phyloP scores from a whole-genome alignment of 1,140 invertebrate genomes.

The Drosophila pandora region DNA sequence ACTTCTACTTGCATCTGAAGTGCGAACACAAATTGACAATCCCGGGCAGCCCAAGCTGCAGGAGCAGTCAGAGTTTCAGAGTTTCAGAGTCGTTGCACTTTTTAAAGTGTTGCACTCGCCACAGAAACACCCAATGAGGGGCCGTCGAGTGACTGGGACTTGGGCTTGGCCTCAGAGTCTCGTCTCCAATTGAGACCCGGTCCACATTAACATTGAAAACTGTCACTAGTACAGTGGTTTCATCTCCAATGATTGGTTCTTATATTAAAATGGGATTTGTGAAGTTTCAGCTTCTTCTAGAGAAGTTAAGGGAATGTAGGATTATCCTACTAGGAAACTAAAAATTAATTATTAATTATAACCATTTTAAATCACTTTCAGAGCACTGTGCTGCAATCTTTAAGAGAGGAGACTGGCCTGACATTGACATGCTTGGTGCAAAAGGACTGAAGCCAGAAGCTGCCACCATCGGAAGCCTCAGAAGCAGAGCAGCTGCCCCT shows the following conservation, averaged over 20 bases:
- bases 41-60: conserved; percentile 51
- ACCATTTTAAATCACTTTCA: not conserved
- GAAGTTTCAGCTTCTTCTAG: no score
- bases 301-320: no score
- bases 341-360: no score
- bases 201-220: conserved; percentile 34
- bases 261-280: no score
- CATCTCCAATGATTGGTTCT: no score
- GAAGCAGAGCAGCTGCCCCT: conserved; percentile 41
- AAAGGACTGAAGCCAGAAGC: conserved; percentile 27
- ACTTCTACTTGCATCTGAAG: conserved; percentile 52
- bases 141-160: not conserved
- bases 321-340: no score
- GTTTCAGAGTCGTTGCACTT: conserved; percentile 65
- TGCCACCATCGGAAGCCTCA: conserved; percentile 6
- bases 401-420: conserved; percentile 27
- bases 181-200: conserved; percentile 63
- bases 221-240: conserved; percentile 18
- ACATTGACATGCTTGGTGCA: conserved; percentile 66
- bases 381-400: conserved; percentile 37
- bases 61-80: conserved; percentile 32
- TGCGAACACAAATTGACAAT: conserved; percentile 79
- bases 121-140: conserved; percentile 55
- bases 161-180: conserved; percentile 2
- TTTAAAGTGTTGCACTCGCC: conserved; percentile 67